Conservation (phyloP, 2,797 vertebrate genomes). For the Oryzias sinensis region DNA sequence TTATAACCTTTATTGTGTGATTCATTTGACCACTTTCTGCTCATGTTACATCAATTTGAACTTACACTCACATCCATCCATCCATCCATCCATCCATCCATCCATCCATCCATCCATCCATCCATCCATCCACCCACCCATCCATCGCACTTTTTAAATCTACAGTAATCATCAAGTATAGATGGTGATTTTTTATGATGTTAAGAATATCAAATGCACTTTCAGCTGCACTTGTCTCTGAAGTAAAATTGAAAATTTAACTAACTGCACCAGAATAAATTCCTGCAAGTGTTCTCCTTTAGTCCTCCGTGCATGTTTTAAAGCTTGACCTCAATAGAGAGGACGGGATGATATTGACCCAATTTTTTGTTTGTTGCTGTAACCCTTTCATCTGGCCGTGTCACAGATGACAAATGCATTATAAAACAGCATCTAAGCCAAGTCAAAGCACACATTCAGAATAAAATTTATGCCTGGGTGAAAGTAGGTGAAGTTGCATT, state of each 20-base stretch:
- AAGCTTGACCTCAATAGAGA: conserved; percentile 47
- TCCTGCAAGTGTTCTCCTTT: conserved; percentile 15
- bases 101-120: too few species aligned
- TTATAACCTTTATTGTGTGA: too few species aligned
- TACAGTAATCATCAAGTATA: not conserved
- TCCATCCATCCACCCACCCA: too few species aligned
- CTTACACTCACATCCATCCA: too few species aligned
- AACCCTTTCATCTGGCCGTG: conserved; percentile 45
- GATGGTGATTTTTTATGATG: not conserved
- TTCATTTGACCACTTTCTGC: too few species aligned
- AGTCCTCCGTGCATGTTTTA: conserved; percentile 17
- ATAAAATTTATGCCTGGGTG: conserved; percentile 55
- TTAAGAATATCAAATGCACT: not conserved
- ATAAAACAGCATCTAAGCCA: conserved; percentile 56
- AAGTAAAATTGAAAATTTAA: conserved; percentile 14
- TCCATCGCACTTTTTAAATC: not conserved
- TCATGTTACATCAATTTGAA: too few species aligned
- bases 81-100: too few species aligned
- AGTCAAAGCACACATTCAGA: conserved; percentile 49
- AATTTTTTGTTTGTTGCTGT: conserved; percentile 57
- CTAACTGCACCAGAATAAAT: conserved; percentile 7
- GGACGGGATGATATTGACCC: conserved; percentile 69
- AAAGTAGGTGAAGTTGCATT: conserved; percentile 56
- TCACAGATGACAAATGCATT: conserved; percentile 71
- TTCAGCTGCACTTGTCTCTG: conserved; percentile 1